Evolutionary conservation across 2,888 invertebrate species (phyloP), one percentile per base, ranked within the genome.

Genomic region (Mactromeris polynyma): DNA sequence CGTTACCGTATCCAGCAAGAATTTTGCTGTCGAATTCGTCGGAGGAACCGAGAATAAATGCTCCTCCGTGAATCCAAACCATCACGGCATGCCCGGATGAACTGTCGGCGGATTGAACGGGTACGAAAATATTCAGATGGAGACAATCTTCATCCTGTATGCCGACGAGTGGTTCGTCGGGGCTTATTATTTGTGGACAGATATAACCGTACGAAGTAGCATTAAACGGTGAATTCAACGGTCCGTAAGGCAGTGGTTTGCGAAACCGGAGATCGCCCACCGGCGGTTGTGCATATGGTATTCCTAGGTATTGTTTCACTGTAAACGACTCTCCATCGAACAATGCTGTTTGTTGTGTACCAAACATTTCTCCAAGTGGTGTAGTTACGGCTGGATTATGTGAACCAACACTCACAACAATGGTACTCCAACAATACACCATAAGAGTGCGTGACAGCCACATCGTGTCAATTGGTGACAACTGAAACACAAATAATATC

Each of bases 51-150:
- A 98, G 98, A 98, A 98, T 98, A 97, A 98, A 99, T 33, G 98
- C 98, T 14, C 99, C 99, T 0, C 99, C 99, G 96, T 99, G 98
- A 95, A 99, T 98, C 99, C 99, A 99, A 80, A 99, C 98, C 92
- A 99, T 97, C 95, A 99, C 98, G 85, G 99, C 98, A 94, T 93
- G 81, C 98, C 86, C 90, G 31, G 77, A 40, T 11, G 80, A 58
- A 0, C 31, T 69, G 17, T 82, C 81, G 17, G 73, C 21, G 11
- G 38, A 26, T 26, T 69, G 46, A n/a, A 54, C 83, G 3, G 99
- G 99, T 69, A 98, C 98, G 98, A 99, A 99, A 92, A 99, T 98
- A 96, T 99, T 99, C 95, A 99, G 97, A 97, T 99, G 99, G 9
- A 99, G 97, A 96, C 99, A 99, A 97, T 99, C 99, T 97, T 99